Evolutionary conservation across 2,113 vertebrate species (phyloP).

Genomic region (Megaptera novaeangliae): DNA sequence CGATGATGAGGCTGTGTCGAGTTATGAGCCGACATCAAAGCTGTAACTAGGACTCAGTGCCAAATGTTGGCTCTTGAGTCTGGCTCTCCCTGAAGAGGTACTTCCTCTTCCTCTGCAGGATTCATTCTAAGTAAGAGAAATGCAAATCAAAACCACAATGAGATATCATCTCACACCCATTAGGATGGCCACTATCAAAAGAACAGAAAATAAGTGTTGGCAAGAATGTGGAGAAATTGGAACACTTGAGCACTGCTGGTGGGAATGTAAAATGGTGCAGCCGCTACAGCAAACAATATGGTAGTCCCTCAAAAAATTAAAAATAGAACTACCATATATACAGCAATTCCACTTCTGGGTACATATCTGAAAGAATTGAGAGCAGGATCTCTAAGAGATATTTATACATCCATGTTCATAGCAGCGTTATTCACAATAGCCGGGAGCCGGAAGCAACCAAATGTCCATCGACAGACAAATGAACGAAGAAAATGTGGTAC

Average conservation of each 20-base stretch:
- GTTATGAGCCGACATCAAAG: neutral
- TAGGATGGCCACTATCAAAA: neutral
- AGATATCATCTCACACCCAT: neutral
- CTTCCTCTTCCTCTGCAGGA: neutral
- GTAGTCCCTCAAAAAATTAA: neutral
- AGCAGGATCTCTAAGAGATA: neutral
- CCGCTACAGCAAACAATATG: neutral
- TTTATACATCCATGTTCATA: neutral
- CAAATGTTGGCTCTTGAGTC: neutral
- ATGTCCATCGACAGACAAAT: neutral
- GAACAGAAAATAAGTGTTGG: neutral
- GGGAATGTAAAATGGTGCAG: neutral
- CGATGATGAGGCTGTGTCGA: accelerated
- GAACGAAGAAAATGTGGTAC: neutral
- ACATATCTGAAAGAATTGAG: neutral
- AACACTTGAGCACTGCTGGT: neutral
- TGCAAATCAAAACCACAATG: neutral
- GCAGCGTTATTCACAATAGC: neutral
- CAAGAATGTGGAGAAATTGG: neutral
- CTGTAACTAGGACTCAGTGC: neutral
- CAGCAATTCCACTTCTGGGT: neutral
- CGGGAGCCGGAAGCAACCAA: neutral
- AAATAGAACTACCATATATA: neutral
- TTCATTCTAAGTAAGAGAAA: neutral
- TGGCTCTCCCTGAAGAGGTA: neutral